Evolutionary conservation across 35 echinoderm and acorn worm species (phyloP), one percentile per base, ranked within the genome.

Genomic region (Stichopus chloronotus): DNA sequence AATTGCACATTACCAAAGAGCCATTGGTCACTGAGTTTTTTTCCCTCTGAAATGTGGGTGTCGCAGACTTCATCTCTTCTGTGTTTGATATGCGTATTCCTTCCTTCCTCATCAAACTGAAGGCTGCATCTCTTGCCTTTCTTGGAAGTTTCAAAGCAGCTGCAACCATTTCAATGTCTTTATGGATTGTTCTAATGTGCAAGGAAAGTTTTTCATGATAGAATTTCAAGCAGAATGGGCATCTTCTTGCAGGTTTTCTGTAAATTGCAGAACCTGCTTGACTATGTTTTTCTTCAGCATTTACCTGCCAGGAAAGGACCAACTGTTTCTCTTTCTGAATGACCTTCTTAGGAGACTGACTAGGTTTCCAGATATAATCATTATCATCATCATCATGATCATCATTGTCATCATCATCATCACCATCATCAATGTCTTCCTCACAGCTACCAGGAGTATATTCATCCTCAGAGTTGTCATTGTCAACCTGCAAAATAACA

Each of bases 1-100:
- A 74, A 63, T 82, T 60, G n/a, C 92, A 93, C 16, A 93, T 86
- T 8, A 93, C 92, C 20, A 85, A n/a, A 74, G 58, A 60, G 16
- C 57, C 30, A 25, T 93, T 63, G 53, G 59, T 30, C 17, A 4
- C 63, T 9, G 92, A 53, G 8, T 16, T 59, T 87, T 53, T 93
- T 87, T 93, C 90, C 53, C 76, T 76, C 56, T 91, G 25, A 55
- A 56, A 91, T 11, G 55, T 53, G 23, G 69, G 90, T 76, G 25
- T 76, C 8, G 23, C 72, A 7, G 30, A 25, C 54, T 74, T 86
- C 60, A 82, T 25, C 80, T 93, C 30, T 78, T 78, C 19, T 22
- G 23, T 78, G 9, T 78, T 78, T 9, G 76, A 21, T 25, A 78
- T 21, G 25, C 43, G 80, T 53, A 83, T 83, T 56, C 80, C 80